Evolutionary conservation across 1,140 invertebrate species (phyloP).

Genomic region (Adelges cooleyi): DNA sequence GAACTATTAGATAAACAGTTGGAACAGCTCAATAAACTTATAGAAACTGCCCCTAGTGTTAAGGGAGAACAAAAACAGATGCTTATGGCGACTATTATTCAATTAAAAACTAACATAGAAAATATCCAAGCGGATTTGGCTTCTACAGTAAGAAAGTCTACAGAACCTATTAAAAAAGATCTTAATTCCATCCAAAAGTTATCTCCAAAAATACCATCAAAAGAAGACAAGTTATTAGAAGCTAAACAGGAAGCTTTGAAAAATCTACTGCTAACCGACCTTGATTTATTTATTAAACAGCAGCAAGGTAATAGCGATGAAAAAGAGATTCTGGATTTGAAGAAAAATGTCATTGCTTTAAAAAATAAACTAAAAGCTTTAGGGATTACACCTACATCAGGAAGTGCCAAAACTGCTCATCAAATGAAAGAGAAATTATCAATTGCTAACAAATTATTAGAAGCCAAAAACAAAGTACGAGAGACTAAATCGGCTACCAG

Average conservation of each 20-base stretch:
- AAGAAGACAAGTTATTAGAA: conserved; percentile 23
- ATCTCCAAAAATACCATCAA: conserved; percentile 1
- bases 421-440: conserved; percentile 25
- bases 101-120: conserved; percentile 18
- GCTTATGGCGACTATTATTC: conserved; percentile 55
- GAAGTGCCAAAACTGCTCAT: conserved; percentile 10
- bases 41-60: conserved; percentile 53
- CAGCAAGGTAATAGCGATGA: conserved; percentile 20
- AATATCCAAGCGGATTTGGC: conserved; percentile 17
- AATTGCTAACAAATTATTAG: conserved; percentile 16
- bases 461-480: conserved; percentile 22
- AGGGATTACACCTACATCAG: neutral
- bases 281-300: conserved; percentile 24
- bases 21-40: conserved; percentile 59
- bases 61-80: conserved; percentile 51
- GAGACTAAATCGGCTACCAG: conserved; percentile 22
- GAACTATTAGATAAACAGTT: conserved; percentile 66
- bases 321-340: conserved; percentile 18
- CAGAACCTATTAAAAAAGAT: neutral
- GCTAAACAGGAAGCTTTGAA: conserved; percentile 14
- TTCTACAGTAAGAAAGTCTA: neutral
- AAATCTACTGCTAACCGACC: conserved; percentile 1
- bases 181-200: neutral
- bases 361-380: conserved; percentile 16
- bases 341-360: conserved; percentile 21